Evolutionary conservation across 2,888 invertebrate species (phyloP).

Genomic region (Stratiomys singularior): DNA sequence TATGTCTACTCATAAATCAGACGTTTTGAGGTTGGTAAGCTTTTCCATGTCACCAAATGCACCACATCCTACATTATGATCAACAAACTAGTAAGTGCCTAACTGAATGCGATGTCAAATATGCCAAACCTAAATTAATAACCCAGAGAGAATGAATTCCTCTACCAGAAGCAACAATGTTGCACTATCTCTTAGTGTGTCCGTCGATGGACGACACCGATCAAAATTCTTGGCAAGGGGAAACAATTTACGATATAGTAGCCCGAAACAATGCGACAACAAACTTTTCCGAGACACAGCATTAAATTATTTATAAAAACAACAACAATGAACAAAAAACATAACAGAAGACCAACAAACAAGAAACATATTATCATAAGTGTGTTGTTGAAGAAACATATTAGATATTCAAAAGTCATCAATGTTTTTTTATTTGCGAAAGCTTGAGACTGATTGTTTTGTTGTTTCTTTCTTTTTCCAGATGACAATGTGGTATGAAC

Average conservation of each 20-base stretch:
- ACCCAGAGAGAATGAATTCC: not conserved
- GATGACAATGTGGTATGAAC: no score
- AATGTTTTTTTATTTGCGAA: no score
- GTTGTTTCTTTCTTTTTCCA: no score
- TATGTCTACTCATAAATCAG: not conserved
- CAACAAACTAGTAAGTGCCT: not conserved
- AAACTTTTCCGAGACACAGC: not conserved
- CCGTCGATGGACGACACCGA: not conserved
- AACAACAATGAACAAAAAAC: no score
- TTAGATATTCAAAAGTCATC: no score
- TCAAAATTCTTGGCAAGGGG: not conserved
- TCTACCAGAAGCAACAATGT: constrained; percentile 20
- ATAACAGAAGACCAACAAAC: no score
- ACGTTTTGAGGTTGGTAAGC: not conserved
- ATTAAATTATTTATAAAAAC: no score
- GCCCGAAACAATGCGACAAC: not conserved
- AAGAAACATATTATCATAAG: no score
- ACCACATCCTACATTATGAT: not conserved
- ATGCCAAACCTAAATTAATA: constrained; percentile 30
- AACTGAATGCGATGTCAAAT: constrained; percentile 6
- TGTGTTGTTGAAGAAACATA: no score
- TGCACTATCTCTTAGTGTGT: constrained; percentile 22
- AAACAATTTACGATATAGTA: not conserved
- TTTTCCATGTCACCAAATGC: not conserved
- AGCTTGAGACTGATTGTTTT: no score